Percentiles rank a stretch among this genome's conserved stretches.
Conservation (phyloP, 1,140 invertebrate species). For the Condylostylus longicornis region DNA sequence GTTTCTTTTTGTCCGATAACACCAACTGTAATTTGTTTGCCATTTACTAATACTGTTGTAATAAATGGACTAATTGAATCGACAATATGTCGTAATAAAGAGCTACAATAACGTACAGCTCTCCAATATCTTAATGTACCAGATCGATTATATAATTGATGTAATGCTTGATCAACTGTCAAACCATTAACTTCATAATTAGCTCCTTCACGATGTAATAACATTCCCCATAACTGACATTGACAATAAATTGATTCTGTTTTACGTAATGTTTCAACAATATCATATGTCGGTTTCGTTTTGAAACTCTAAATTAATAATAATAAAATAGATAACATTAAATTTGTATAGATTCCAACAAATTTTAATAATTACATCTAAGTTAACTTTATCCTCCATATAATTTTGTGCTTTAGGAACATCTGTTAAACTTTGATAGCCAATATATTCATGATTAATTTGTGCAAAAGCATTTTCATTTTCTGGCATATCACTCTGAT, state of each 20-base stretch:
- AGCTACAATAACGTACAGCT: conserved; percentile 86
- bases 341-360: conserved; percentile 3
- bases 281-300: conserved; percentile 50
- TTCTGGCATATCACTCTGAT: conserved; percentile 52
- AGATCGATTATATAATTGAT: conserved; percentile 68
- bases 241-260: conserved; percentile 60
- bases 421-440: conserved; percentile 93
- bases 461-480: conserved; percentile 66
- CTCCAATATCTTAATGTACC: conserved; percentile 83
- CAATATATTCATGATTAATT: conserved; percentile 80
- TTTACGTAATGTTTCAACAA: conserved; percentile 52
- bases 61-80: conserved; percentile 97
- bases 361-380: conserved; percentile 25
- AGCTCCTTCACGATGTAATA: conserved; percentile 68
- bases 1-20: conserved; percentile 88
- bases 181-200: conserved; percentile 50
- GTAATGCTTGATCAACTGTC: conserved; percentile 57
- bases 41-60: conserved; percentile 89
- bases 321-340: conserved; percentile 5
- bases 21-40: conserved; percentile 92
- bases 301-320: conserved; percentile 15
- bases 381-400: conserved; percentile 45
- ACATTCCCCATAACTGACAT: conserved; percentile 70
- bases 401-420: conserved; percentile 71
- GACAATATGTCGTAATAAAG: conserved; percentile 81